Conservation (phyloP, 2,113 vertebrate genomes). For the Eretmochelys imbricata region DNA sequence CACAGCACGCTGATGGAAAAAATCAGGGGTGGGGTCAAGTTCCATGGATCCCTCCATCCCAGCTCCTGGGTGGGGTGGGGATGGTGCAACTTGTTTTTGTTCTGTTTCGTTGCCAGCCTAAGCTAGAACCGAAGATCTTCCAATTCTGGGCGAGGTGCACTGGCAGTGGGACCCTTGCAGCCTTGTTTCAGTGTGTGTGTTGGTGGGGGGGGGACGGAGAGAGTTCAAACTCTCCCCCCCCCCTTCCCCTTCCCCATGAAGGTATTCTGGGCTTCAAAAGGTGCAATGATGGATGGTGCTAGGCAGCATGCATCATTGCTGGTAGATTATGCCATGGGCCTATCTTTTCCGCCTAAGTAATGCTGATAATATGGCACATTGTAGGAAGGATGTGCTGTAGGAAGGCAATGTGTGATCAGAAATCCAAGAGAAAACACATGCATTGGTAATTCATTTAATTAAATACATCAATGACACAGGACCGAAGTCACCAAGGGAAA, state of each 20-base stretch:
- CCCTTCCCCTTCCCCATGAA: not conserved
- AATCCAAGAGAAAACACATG: not conserved
- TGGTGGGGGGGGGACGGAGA: constrained; percentile 1
- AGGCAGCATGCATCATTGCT: constrained; percentile 65
- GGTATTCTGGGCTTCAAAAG: constrained; percentile 46
- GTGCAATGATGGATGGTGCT: constrained; percentile 71
- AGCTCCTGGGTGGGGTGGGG: not conserved
- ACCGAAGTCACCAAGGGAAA: not conserved
- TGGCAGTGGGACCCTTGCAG: constrained; percentile 13
- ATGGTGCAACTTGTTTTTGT: not conserved
- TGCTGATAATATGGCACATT: not conserved
- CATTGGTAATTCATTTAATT: not conserved
- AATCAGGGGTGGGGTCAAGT: not conserved
- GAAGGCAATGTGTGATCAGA: not conserved
- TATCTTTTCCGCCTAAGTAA: rapidly evolving
- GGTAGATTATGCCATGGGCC: constrained; percentile 71
- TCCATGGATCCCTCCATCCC: not conserved
- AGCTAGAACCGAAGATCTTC: constrained; percentile 43
- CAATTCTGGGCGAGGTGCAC: not conserved
- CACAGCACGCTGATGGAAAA: rapidly evolving
- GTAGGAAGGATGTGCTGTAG: too few relatives aligned
- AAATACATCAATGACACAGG: not conserved
- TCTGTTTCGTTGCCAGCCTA: not conserved
- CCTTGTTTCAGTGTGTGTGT: not conserved
- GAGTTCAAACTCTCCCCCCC: constrained; percentile 15